Conservation (phyloP, 2,888 invertebrate species). For the Cenopis cana region DNA sequence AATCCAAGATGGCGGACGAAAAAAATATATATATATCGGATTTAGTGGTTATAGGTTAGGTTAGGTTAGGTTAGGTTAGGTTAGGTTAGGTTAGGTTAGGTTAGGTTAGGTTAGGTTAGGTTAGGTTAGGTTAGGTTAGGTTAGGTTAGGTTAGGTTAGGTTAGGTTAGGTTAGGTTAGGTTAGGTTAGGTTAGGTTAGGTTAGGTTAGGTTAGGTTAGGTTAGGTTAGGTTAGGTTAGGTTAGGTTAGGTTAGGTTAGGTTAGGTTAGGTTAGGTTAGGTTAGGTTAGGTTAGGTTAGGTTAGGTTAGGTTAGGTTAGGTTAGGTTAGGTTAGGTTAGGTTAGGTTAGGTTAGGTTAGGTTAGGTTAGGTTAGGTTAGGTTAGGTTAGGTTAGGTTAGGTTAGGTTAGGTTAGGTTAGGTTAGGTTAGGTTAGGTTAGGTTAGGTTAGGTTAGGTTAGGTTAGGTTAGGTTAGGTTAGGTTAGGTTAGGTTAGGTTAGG, state of each 20-base stretch:
- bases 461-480: slow-evolving; percentile 18
- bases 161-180: slow-evolving; percentile 18
- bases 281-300: slow-evolving; percentile 18
- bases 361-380: slow-evolving; percentile 18
- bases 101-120: slow-evolving; percentile 18
- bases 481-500: slow-evolving; percentile 18
- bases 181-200: slow-evolving; percentile 18
- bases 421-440: slow-evolving; percentile 18
- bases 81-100: slow-evolving; percentile 18
- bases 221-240: slow-evolving; percentile 18
- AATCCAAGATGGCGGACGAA: too few species aligned
- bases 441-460: slow-evolving; percentile 18
- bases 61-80: slow-evolving; percentile 18
- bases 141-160: slow-evolving; percentile 18
- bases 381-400: slow-evolving; percentile 18
- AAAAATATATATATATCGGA: too few species aligned
- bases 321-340: slow-evolving; percentile 18
- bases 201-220: slow-evolving; percentile 18
- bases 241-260: slow-evolving; percentile 18
- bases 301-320: slow-evolving; percentile 18
- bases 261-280: slow-evolving; percentile 18
- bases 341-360: slow-evolving; percentile 18
- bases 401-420: slow-evolving; percentile 18
- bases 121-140: slow-evolving; percentile 18
- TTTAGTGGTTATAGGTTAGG: slow-evolving; percentile 13